A percentile compares a stretch with the other conserved stretches of the same genome.
Evolutionary conservation across 2,113 vertebrate genomes (phyloP).

Genomic region (Kobus ellipsiprymnus): DNA sequence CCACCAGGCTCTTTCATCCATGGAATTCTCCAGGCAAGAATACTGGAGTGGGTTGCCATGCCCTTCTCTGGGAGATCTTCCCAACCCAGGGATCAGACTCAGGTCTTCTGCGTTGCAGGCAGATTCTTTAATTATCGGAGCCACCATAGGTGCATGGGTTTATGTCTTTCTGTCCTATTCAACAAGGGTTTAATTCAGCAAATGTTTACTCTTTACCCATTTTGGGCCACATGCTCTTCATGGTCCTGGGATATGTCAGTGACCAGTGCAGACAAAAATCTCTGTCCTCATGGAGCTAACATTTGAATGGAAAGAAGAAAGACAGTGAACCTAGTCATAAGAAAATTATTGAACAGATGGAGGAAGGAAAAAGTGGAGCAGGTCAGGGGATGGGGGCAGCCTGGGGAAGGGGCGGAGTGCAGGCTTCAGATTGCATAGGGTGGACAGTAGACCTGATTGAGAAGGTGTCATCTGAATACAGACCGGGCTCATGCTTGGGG

Average conservation of each 20-base stretch:
- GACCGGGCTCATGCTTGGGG: neutral
- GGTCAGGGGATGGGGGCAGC: accelerated
- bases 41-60: neutral
- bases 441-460: neutral
- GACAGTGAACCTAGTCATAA: neutral
- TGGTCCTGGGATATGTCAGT: neutral
- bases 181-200: neutral
- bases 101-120: neutral
- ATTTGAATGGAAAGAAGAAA: neutral
- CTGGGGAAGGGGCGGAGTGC: too few species aligned
- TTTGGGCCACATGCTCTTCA: neutral
- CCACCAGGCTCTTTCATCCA: neutral
- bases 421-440: neutral
- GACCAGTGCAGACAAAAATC: neutral
- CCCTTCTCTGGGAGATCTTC: neutral
- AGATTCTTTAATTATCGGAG: neutral
- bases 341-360: neutral
- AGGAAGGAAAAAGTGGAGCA: neutral
- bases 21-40: neutral
- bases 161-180: neutral
- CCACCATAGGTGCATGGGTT: neutral
- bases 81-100: neutral
- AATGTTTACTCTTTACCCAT: neutral
- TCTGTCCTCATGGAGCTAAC: neutral
- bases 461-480: neutral